phyloP scores from a whole-genome alignment of 2,888 invertebrate genomes.

The Sacculina carcini region DNA sequence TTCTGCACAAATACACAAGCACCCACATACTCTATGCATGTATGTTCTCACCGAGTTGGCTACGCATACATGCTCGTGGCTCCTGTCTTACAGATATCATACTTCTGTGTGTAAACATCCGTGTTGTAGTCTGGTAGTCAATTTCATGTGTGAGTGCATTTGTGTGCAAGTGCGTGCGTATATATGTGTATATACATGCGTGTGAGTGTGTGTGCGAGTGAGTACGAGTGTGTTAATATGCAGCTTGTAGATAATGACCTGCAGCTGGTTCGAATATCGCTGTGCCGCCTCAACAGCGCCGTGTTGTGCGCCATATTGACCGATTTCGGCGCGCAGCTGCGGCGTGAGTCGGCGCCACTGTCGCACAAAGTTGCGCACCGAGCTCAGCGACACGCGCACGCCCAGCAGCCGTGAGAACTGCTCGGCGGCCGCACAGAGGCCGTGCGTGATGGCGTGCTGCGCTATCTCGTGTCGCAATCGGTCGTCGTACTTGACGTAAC shows the following conservation, averaged over 20 bases:
- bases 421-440: constrained; percentile 14
- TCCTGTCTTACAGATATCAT: no score
- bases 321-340: constrained; percentile 16
- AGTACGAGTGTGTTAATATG: no score
- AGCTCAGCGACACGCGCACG: constrained; percentile 16
- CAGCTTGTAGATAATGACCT: constrained; percentile 15
- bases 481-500: constrained; percentile 16
- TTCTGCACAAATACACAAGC: no score
- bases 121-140: no score
- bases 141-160: no score
- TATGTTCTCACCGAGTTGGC: no score
- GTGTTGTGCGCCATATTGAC: constrained; percentile 14
- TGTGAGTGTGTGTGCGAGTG: no score
- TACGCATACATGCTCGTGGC: no score
- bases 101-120: no score
- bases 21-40: no score
- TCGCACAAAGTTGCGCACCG: constrained; percentile 17
- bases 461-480: constrained; percentile 17
- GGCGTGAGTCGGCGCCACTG: constrained; percentile 14
- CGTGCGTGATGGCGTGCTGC: constrained; percentile 16
- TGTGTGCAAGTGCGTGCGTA: no score
- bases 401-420: constrained; percentile 16
- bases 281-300: constrained; percentile 16
- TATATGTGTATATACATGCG: no score
- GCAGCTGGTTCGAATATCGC: constrained; percentile 15